phyloP scores from a whole-genome alignment of 2,113 vertebrate species.

The Corynorhinus townsendii region DNA sequence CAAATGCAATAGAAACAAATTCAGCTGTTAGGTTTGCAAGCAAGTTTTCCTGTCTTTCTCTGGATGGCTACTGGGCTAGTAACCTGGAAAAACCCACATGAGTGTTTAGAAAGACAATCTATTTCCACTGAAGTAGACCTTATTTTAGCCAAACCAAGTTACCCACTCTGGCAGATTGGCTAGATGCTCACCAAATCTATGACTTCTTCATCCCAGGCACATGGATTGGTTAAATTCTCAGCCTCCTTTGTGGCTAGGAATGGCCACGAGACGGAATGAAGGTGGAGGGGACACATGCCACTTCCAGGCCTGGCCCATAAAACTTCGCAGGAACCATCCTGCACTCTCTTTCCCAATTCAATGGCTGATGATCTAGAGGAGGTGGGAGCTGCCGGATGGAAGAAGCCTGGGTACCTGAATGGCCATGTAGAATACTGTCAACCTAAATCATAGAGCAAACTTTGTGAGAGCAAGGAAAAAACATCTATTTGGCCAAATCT shows the following conservation, averaged over 20 bases:
- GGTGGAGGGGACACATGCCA: background rate
- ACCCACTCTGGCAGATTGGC: background rate
- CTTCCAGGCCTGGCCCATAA: background rate
- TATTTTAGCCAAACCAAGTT: background rate
- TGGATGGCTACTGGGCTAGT: background rate
- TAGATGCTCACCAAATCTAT: background rate
- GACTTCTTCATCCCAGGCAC: background rate
- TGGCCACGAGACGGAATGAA: background rate
- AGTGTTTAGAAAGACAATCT: background rate
- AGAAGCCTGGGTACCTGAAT: background rate
- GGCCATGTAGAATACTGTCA: background rate
- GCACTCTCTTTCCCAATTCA: background rate
- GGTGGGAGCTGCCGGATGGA: background rate
- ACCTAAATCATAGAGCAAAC: background rate
- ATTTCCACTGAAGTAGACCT: background rate
- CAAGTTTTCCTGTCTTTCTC: slow-evolving; percentile 21
- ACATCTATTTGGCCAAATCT: background rate
- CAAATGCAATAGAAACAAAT: background rate
- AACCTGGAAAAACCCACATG: background rate
- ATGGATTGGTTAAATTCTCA: background rate
- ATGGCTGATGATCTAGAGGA: background rate
- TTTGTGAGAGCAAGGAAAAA: background rate
- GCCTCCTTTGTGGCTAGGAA: background rate
- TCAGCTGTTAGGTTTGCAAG: background rate
- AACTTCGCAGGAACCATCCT: background rate